Evolutionary conservation across 2,888 invertebrate genomes (phyloP).

Genomic region (Zygogramma bicolorata): DNA sequence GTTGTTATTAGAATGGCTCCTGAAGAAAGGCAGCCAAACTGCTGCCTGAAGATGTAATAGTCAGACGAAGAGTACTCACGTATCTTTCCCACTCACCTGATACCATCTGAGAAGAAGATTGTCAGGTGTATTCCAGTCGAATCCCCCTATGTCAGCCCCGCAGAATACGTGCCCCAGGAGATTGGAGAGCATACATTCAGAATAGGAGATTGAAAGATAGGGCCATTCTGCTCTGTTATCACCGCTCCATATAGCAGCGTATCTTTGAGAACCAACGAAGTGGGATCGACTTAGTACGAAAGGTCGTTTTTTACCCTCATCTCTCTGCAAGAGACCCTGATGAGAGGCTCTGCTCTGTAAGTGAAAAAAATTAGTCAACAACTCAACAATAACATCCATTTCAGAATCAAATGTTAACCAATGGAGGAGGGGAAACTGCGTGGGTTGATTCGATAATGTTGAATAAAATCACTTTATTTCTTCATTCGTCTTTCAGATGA

Average conservation of each 20-base stretch:
- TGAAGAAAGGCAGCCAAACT: constrained; percentile 93
- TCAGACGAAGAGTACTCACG: too few species aligned
- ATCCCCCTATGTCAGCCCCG: constrained; percentile 97
- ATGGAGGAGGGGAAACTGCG: too few species aligned
- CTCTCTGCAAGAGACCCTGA: constrained; percentile 70
- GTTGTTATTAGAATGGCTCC: constrained; percentile 95
- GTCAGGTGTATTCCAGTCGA: constrained; percentile 63
- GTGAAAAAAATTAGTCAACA: neutral
- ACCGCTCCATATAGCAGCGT: constrained; percentile 95
- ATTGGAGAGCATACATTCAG: constrained; percentile 84
- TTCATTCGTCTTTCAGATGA: too few species aligned
- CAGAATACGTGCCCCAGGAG: constrained; percentile 89
- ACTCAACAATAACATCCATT: too few species aligned
- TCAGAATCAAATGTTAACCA: too few species aligned
- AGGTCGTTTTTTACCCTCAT: constrained; percentile 76
- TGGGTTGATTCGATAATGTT: too few species aligned
- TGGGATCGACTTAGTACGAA: constrained; percentile 91
- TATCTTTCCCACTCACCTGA: constrained; percentile 68
- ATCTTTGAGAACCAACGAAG: constrained; percentile 93
- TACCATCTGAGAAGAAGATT: constrained; percentile 49
- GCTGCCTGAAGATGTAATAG: constrained; percentile 84
- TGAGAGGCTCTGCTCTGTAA: constrained; percentile 72
- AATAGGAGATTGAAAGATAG: constrained; percentile 84
- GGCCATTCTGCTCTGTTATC: constrained; percentile 95
- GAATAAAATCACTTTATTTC: too few species aligned